Conservation (phyloP, 2,113 vertebrate genomes). For the Candoia aspera region DNA sequence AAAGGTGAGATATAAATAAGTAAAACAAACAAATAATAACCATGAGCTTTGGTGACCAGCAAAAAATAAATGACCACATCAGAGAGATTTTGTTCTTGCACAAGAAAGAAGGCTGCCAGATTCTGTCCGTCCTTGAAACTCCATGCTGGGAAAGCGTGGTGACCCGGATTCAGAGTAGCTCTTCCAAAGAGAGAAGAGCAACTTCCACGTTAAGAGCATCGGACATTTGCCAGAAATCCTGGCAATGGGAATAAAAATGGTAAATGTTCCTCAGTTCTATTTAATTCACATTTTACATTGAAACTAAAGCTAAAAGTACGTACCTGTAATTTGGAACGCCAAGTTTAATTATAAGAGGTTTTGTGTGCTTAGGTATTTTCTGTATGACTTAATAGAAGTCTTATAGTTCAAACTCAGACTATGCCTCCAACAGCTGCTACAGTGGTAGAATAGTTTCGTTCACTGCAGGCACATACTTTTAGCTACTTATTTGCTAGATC, state of each 20-base stretch:
- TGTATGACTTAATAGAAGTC: neutral
- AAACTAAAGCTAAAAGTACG: neutral
- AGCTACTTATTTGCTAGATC: conserved; percentile 14
- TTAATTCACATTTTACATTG: neutral
- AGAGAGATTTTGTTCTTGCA: neutral
- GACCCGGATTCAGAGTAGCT: no score
- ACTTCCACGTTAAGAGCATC: neutral
- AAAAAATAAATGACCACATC: neutral
- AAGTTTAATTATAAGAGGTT: conserved; percentile 12
- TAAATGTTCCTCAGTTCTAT: neutral
- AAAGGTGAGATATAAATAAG: no score
- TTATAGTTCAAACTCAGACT: conserved; percentile 19
- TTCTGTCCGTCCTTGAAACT: neutral
- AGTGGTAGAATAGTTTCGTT: conserved; percentile 8
- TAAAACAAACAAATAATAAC: no score
- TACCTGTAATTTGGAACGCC: neutral
- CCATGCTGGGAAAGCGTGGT: neutral
- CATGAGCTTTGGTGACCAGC: no score
- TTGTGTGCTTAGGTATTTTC: neutral
- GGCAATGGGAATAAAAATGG: no score
- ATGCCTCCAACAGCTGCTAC: conserved; percentile 21
- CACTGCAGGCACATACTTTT: conserved; percentile 22
- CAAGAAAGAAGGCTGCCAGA: neutral
- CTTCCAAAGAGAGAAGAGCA: no score
- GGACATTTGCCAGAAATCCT: neutral